These are phyloP conservation scores for Hypomecis punctinalis DNA, from an alignment of 2,888 invertebrate species.

Conservation along the genomic window DNA sequence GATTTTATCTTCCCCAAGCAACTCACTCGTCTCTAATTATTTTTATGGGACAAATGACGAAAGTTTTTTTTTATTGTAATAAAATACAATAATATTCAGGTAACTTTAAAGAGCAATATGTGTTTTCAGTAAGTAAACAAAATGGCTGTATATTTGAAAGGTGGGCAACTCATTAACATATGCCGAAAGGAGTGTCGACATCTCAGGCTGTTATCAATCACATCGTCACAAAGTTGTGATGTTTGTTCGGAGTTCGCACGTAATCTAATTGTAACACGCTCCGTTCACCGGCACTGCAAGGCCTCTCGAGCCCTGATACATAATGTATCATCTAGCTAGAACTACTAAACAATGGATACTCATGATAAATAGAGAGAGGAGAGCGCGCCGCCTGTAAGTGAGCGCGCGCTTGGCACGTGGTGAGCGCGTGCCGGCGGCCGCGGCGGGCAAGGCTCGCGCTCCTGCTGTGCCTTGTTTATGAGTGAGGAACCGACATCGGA, in stretches of 20 bases:
- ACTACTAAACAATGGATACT: slow-evolving; percentile 53
- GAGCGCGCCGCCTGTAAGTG: slow-evolving; percentile 45
- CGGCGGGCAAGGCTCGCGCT: slow-evolving; percentile 43
- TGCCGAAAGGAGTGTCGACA: background rate
- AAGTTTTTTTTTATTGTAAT: too few relatives aligned
- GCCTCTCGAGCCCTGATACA: slow-evolving; percentile 29
- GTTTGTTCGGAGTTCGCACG: slow-evolving; percentile 25
- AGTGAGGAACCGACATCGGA: slow-evolving; percentile 73
- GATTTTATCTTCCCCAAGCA: too few relatives aligned
- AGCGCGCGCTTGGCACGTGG: slow-evolving; percentile 54
- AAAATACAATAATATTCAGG: background rate
- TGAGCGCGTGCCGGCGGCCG: slow-evolving; percentile 34
- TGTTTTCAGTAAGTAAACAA: background rate
- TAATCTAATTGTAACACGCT: slow-evolving; percentile 30
- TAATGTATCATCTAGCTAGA: slow-evolving; percentile 41
- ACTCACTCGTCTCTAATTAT: too few relatives aligned
- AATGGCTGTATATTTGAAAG: background rate
- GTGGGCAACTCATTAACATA: slow-evolving; percentile 4
- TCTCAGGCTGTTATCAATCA: slow-evolving; percentile 28
- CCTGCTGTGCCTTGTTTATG: slow-evolving; percentile 59
- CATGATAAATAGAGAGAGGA: slow-evolving; percentile 52
- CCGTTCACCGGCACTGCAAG: slow-evolving; percentile 22
- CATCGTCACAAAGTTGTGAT: slow-evolving; percentile 25
- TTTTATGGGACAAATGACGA: too few relatives aligned
- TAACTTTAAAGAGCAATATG: background rate